A percentile compares a stretch with the other conserved stretches of the same genome.
These are phyloP conservation scores for Drosophila bipectinata DNA, from an alignment of 1,140 invertebrate species.

Conservation along the genomic window DNA sequence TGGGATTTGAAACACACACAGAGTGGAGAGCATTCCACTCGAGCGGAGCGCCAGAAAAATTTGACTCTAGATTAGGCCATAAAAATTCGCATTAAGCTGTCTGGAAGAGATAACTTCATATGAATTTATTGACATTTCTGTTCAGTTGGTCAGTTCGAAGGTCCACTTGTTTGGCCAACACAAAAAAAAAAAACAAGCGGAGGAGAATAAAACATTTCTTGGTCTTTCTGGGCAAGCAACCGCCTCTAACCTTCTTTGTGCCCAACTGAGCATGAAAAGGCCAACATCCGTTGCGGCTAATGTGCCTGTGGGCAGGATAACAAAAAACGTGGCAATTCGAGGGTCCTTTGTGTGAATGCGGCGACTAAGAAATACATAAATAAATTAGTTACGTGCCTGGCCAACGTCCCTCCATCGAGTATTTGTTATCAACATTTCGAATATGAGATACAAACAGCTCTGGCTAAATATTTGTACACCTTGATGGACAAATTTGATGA, in stretches of 20 bases:
- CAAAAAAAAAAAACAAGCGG: neutral
- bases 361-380: constrained; percentile 70
- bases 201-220: constrained; percentile 18
- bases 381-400: constrained; percentile 75
- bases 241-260: constrained; percentile 32
- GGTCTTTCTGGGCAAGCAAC: constrained; percentile 6
- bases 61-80: constrained; percentile 78
- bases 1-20: constrained; percentile 30
- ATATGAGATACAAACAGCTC: constrained; percentile 35
- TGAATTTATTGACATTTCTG: constrained; percentile 76
- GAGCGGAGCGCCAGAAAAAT: constrained; percentile 53
- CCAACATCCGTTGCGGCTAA: constrained; percentile 79
- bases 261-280: constrained; percentile 73
- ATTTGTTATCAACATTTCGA: constrained; percentile 28
- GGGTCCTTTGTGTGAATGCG: constrained; percentile 63
- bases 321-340: constrained; percentile 20
- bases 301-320: constrained; percentile 72
- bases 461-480: constrained; percentile 28
- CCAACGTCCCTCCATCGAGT: neutral
- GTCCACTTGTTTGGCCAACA: constrained; percentile 53
- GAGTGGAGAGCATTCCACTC: constrained; percentile 33
- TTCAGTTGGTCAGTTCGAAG: constrained; percentile 54
- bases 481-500: constrained; percentile 43
- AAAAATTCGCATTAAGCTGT: constrained; percentile 80
- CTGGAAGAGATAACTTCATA: constrained; percentile 81